Base-by-base conservation (phyloP, 2,797 vertebrate species). In the Mergus octosetaceus region DNA sequence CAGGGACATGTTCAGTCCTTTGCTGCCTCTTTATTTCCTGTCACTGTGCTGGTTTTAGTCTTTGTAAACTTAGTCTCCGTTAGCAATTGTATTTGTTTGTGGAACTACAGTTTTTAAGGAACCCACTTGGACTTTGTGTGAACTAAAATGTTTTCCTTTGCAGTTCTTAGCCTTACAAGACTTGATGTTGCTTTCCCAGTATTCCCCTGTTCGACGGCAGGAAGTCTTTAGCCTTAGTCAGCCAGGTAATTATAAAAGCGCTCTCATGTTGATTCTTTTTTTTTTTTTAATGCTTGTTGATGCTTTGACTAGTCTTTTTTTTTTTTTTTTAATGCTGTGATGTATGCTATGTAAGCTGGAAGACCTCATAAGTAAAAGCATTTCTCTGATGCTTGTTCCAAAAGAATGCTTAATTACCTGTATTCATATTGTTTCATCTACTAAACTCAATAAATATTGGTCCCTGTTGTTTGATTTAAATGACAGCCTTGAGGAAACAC, bases 151-250 rank as follows among this genome's bases (percentile, higher is more conserved):
- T 71, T 91, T 90, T 77, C 30, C 85, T 79, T 54, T 89, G 49
- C 91, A 99, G 99, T 99, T 99, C 97, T 97, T 99, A 97, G 99
- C 99, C 70, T 98, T 99, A 87, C 99, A 99, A 92, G 99, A 99
- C 93, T 96, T 99, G 97, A 98, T 99, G 96, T 97, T 99, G 68
- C 98, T 99, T 94, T 99, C 99, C 85, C 98, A 99, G 38, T 98
- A 99, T 96, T 99, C 98, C 65, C 98, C 98, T 53, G 97, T 98
- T 92, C 98, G 99, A 51, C 98, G 99, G 83, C 97, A 97, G 87
- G 99, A 99, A 97, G 99, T 99, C 87, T 99, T 99, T 91, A 99
- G 98, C 96, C 98, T 99, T 58, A 99, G 99, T 97, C 99, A 99
- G 95, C 99, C 99, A 98, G 99, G 99, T 99, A 98, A 94, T 90